Percentiles rank a stretch among this genome's conserved stretches.
These are phyloP conservation scores for Myiozetetes cayanensis DNA, from an alignment of 2,113 vertebrate species.

Conservation along the genomic window DNA sequence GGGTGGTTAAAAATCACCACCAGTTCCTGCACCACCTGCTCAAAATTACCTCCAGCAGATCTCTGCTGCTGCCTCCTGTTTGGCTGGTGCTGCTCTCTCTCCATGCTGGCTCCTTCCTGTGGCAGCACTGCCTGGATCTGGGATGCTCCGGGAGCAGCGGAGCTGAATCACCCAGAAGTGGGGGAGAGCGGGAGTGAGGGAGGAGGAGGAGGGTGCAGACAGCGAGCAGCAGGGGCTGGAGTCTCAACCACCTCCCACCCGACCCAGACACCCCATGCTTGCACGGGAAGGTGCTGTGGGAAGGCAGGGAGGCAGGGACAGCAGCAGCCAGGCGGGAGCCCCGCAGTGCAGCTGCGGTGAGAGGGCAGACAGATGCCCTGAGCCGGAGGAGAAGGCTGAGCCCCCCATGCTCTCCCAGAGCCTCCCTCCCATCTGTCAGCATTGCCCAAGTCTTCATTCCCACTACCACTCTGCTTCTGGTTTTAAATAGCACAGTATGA, in stretches of 20 bases:
- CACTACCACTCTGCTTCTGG: background rate
- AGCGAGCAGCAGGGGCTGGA: background rate
- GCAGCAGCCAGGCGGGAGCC: background rate
- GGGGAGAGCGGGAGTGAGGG: accelerated
- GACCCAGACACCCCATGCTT: accelerated
- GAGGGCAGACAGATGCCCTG: background rate
- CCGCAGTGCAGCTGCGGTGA: background rate
- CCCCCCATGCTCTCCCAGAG: background rate
- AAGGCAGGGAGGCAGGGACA: accelerated
- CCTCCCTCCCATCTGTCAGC: background rate
- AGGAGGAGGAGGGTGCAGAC: background rate
- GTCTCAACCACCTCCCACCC: accelerated
- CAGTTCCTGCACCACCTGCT: background rate
- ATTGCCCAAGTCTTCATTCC: background rate
- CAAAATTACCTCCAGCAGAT: background rate
- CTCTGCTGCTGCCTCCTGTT: background rate
- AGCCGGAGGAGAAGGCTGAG: background rate
- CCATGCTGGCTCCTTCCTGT: background rate
- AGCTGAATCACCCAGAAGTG: accelerated
- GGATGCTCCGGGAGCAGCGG: background rate
- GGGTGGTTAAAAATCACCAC: background rate
- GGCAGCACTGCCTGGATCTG: background rate
- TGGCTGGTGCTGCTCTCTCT: background rate
- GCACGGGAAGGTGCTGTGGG: accelerated
- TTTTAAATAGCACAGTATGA: background rate